Base-by-base conservation (phyloP, 2,113 vertebrate species). In the Myrmecobius fasciatus region DNA sequence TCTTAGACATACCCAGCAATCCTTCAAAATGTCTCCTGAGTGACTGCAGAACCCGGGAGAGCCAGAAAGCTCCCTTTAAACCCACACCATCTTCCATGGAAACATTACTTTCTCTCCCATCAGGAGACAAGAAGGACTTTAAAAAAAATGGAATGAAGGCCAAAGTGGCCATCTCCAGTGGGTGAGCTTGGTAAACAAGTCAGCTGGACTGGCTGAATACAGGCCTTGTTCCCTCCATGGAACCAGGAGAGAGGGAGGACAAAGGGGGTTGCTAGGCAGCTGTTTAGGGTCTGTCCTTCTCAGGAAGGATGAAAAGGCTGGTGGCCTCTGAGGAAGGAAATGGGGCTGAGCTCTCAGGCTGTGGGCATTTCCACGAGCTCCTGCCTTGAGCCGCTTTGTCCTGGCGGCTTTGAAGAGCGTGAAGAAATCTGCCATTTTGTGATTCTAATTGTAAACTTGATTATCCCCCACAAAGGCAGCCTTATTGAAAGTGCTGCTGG, bases 1-100 rank as follows among this genome's bases (percentile, higher is more conserved):
- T 47, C 8, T 2, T 28, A 25, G 54, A 43, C 17, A 11, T 26
- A 0, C 1, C 4, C 0, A 6, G 3, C 49, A 25, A n/a, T 43
- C 47, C 8, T 75, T 91, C n/a, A 28, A 8, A 0, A 46, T 26
- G 43, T n/a, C 12, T 43, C 12, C 0, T 28, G 36, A 53, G 47
- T 93, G 9, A 43, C 52, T 89, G 60, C 47, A 20, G 26, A 26
- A 20, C 2, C 0, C 3, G 47, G 8, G 25, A 3, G 47, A 88
- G 54, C 25, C 26, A 9, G 89, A 90, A 90, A 90, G 52, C 31
- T 0, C 0, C 0, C 0, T 36, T 12, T 48, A 25, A 36, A 93
- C 89, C 83, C 60, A n/a, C 90, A 53, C 25, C 17, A 36, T 60
- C 46, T 1, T 60, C 89, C 28, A 25, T 11, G 52, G 25, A 93